Percentiles rank a stretch among this genome's conserved stretches.
Evolutionary conservation across 1,140 invertebrate species (phyloP).

Genomic region (Dendroctonus valens): DNA sequence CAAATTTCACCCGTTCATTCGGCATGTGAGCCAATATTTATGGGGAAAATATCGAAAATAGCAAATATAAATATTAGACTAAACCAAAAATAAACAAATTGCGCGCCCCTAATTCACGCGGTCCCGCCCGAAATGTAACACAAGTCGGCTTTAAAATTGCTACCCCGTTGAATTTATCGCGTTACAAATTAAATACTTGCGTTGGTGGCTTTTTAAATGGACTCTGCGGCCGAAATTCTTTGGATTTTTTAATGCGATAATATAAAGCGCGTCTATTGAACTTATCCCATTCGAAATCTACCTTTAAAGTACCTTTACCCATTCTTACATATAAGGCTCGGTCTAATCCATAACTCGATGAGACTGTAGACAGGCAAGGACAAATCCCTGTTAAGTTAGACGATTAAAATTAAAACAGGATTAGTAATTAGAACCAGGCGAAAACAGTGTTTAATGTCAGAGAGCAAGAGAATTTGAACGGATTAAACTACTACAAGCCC

Average conservation of each 20-base stretch:
- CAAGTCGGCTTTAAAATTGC: too few species aligned
- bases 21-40: too few species aligned
- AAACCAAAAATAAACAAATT: too few species aligned
- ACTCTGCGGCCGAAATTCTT: background rate
- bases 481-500: conserved; percentile 9
- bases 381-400: conserved; percentile 17
- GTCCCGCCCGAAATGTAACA: too few species aligned
- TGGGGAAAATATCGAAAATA: too few species aligned
- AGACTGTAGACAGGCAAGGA: conserved; percentile 7
- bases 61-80: too few species aligned
- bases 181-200: background rate
- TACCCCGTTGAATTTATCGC: background rate
- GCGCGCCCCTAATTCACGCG: too few species aligned
- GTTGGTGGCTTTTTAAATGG: background rate
- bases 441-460: conserved; percentile 21
- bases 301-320: background rate
- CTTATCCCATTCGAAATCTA: background rate
- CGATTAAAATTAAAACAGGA: conserved; percentile 23
- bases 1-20: too few species aligned
- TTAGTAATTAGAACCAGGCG: conserved; percentile 22
- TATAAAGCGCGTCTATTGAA: too few species aligned
- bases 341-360: conserved; percentile 14
- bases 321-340: conserved; percentile 4
- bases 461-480: conserved; percentile 22
- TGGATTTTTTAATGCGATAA: background rate